phyloP scores from a whole-genome alignment of 2,888 invertebrate genomes.

The Neoscelio sp. region DNA sequence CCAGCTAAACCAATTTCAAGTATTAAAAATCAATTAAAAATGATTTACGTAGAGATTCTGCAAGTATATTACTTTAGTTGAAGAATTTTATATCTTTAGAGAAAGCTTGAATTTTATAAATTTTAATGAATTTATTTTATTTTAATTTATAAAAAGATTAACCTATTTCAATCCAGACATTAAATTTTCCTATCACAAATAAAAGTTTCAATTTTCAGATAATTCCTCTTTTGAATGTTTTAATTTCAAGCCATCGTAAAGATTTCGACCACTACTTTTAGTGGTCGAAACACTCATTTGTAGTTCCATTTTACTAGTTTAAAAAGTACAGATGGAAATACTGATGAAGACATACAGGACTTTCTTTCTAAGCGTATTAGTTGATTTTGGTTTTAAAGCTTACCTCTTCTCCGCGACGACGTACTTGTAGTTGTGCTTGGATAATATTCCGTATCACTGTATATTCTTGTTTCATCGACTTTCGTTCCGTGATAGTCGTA shows the following conservation, averaged over 20 bases:
- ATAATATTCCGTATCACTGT: slow-evolving; percentile 83
- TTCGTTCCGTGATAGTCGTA: slow-evolving; percentile 83
- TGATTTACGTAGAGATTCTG: no score
- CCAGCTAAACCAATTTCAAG: no score
- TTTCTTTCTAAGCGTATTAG: slow-evolving; percentile 9
- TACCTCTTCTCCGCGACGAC: slow-evolving; percentile 76
- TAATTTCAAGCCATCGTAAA: slow-evolving; percentile 14
- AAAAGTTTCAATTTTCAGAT: slow-evolving; percentile 2
- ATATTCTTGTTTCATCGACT: slow-evolving; percentile 83
- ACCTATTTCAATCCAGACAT: background rate
- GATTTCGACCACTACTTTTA: slow-evolving; percentile 1
- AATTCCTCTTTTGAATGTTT: slow-evolving; percentile 13
- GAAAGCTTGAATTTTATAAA: no score
- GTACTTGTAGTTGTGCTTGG: slow-evolving; percentile 79
- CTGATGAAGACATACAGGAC: slow-evolving; percentile 15
- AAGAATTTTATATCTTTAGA: no score
- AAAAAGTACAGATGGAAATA: slow-evolving; percentile 2
- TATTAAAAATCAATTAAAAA: no score
- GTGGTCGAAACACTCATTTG: background rate
- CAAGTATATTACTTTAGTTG: no score
- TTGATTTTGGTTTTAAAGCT: slow-evolving; percentile 41
- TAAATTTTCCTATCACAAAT: background rate
- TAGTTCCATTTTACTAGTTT: slow-evolving; percentile 13
- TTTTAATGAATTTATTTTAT: no score
- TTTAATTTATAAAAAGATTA: slow-evolving; percentile 6